A percentile compares a stretch with the other conserved stretches of the same genome.
Conservation (phyloP, 2,888 invertebrate species). For the Ectemnius continuus region DNA sequence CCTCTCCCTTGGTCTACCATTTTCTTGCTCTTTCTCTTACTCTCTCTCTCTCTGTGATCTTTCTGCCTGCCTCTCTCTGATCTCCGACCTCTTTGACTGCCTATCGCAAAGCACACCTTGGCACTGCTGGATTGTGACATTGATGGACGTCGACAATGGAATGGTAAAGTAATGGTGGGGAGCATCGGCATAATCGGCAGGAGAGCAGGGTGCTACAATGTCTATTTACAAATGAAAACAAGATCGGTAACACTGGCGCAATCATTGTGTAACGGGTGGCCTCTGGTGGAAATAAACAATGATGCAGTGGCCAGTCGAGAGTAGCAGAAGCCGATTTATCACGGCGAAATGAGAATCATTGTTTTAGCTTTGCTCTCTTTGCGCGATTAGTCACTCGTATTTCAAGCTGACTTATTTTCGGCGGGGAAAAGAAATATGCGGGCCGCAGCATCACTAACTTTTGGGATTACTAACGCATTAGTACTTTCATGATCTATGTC, state of each 20-base stretch:
- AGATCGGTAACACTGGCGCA: too few relatives aligned
- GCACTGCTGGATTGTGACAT: constrained; percentile 20
- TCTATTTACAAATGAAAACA: neutral
- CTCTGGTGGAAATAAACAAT: too few relatives aligned
- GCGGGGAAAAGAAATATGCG: constrained; percentile 42
- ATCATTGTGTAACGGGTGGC: too few relatives aligned
- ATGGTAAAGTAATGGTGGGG: constrained; percentile 37
- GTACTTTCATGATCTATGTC: neutral
- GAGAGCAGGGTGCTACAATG: constrained; percentile 10
- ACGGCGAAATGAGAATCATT: constrained; percentile 27
- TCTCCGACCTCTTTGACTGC: constrained; percentile 27
- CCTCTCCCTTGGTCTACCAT: constrained; percentile 19
- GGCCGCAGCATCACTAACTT: constrained; percentile 44
- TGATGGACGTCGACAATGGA: constrained; percentile 17
- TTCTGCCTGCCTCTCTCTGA: neutral
- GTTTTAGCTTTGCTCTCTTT: constrained; percentile 46
- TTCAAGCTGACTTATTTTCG: constrained; percentile 46
- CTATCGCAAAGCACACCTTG: constrained; percentile 31
- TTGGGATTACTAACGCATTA: constrained; percentile 47
- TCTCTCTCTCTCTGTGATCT: constrained; percentile 18
- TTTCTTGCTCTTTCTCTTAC: constrained; percentile 21
- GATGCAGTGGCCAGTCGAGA: too few relatives aligned
- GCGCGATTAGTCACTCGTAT: constrained; percentile 50
- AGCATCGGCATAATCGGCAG: too few relatives aligned
- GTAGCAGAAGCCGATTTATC: too few relatives aligned